Evolutionary conservation across 37 sponge, comb jelly and placozoan species (phyloP), one percentile per base, ranked within the genome.

Genomic region (Tethya wilhelma): DNA sequence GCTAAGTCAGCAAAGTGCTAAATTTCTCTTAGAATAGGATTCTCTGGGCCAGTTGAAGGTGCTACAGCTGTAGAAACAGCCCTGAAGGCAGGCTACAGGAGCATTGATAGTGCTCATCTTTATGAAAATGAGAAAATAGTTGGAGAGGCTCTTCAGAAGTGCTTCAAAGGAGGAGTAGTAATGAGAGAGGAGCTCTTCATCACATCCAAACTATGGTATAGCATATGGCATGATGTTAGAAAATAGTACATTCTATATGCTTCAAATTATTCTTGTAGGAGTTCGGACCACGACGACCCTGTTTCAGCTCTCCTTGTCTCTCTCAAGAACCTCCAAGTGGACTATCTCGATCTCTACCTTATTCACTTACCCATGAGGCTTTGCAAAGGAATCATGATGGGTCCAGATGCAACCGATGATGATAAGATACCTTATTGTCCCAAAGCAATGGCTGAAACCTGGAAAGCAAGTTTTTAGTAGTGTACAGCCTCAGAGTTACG

Each of bases 341-440:
- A 93, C 53, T 89, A 89, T 44, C 42, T 93, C 0, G 94, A 93
- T 62, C 78, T 93, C 1, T 93, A 93, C 55, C 82, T 93, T 60
- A 59, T 87, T 14, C 88, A 87, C 70, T 74, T 74, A 70, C 88
- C 88, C 11, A 25, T 44, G 28, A 65, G 45, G 6, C 36, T 80
- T 1, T 41, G 57, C 2, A 74, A 81, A 22, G 82, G 76, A 12
- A 26, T 30, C 14, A 77, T 82, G 28, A 79, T 64, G 26, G 56
- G 53, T 2, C 63, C 75, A 4, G 19, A 3, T n/a, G 7, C 4
- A 19, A 17, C 60, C 39, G 38, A 87, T 26, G 88, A 74, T 0
- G 77, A 87, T 59, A 60, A 68, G 38, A 29, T 87, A 8, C 82
- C 73, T 1, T 81, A 74, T 56, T 32, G 44, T 43, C 73, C 56